phyloP scores from a whole-genome alignment of 2,113 vertebrate species.

The Lontra canadensis region DNA sequence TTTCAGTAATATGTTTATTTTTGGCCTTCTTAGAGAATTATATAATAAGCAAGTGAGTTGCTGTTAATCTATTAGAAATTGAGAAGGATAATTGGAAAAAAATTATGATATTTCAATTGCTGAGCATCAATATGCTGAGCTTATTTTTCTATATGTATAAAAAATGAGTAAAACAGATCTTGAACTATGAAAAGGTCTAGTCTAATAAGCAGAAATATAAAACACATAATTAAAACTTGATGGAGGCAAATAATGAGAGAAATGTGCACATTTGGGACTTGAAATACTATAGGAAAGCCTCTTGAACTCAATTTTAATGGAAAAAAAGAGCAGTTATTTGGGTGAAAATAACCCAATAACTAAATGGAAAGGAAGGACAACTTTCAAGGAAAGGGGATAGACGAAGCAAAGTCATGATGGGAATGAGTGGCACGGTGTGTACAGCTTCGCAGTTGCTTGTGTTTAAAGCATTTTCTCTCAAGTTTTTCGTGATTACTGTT shows the following conservation, averaged over 20 bases:
- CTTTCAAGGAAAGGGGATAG: neutral
- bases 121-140: neutral
- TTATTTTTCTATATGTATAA: neutral
- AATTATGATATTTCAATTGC: neutral
- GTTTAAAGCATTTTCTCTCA: neutral
- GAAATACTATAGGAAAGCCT: neutral
- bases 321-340: neutral
- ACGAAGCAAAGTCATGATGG: neutral
- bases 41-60: neutral
- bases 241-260: neutral
- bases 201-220: neutral
- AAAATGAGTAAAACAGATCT: conserved; percentile 10
- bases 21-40: neutral
- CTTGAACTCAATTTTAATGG: neutral
- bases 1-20: neutral
- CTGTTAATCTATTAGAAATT: neutral
- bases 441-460: neutral
- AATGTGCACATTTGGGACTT: neutral
- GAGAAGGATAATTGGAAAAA: neutral
- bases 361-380: neutral
- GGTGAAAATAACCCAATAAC: neutral
- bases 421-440: neutral
- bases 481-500: neutral
- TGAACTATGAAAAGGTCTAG: neutral
- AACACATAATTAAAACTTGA: conserved; percentile 34